Percentiles rank a stretch among this genome's conserved stretches.
Evolutionary conservation across 2,113 vertebrate species (phyloP).

Genomic region (Toxotes chatareus): DNA sequence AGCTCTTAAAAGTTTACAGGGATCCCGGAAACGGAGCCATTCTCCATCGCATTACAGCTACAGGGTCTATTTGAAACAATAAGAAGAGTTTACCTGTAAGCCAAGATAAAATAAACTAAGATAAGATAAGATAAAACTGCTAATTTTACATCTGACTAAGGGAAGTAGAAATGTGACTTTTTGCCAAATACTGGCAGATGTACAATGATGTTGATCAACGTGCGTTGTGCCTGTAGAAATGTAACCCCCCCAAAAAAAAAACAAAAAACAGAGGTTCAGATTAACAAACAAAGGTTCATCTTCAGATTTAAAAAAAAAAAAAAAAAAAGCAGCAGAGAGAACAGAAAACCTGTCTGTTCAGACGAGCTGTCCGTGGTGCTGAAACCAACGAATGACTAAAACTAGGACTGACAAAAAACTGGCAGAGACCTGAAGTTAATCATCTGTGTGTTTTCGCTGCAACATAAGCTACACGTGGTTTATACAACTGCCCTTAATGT

Average conservation of each 20-base stretch:
- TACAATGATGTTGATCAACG: background rate
- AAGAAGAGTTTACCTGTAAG: background rate
- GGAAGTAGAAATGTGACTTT: background rate
- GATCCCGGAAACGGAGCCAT: background rate
- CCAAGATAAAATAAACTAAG: background rate
- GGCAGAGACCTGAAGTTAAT: too few relatives aligned
- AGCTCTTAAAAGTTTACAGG: background rate
- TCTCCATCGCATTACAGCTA: background rate
- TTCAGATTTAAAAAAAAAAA: too few relatives aligned
- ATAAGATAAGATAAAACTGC: background rate
- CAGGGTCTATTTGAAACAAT: background rate
- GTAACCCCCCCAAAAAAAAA: background rate
- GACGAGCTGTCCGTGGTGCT: constrained; percentile 71
- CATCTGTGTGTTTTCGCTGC: background rate
- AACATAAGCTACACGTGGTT: background rate
- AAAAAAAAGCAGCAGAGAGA: background rate
- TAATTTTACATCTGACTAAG: background rate
- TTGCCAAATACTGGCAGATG: background rate
- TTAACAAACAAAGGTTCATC: too few relatives aligned
- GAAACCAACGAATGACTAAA: background rate
- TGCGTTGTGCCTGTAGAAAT: background rate
- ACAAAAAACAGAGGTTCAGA: background rate
- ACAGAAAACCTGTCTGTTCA: background rate
- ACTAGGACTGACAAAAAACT: too few relatives aligned
- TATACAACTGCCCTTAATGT: background rate